phyloP scores from a whole-genome alignment of 2,888 invertebrate genomes.

The Auanema freiburgensis region DNA sequence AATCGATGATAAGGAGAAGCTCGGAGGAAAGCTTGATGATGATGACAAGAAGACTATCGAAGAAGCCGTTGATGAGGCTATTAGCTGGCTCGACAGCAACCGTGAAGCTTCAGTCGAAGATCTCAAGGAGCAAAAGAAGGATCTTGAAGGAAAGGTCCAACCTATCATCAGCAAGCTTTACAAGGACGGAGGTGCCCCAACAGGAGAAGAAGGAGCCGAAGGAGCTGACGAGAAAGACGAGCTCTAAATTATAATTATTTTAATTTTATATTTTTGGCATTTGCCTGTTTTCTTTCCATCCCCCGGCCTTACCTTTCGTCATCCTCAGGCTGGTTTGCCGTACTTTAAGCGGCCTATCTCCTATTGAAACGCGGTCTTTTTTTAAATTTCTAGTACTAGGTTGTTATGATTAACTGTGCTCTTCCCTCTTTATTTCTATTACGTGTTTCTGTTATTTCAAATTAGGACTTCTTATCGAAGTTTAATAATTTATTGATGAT shows the following conservation, averaged over 20 bases:
- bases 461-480: not conserved
- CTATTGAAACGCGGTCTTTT: constrained; percentile 16
- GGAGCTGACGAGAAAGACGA: constrained; percentile 60
- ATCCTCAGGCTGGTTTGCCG: constrained; percentile 11
- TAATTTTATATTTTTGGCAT: not conserved
- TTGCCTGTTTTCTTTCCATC: constrained; percentile 9
- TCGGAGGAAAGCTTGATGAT: constrained; percentile 81
- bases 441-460: constrained; percentile 5
- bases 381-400: constrained; percentile 1
- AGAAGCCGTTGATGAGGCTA: constrained; percentile 88
- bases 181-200: constrained; percentile 65
- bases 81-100: constrained; percentile 96
- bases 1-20: constrained; percentile 90
- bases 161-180: constrained; percentile 96
- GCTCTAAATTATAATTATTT: constrained; percentile 43
- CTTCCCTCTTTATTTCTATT: not conserved
- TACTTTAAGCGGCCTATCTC: not conserved
- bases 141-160: constrained; percentile 89
- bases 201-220: constrained; percentile 34
- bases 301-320: constrained; percentile 1
- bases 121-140: constrained; percentile 76
- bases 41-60: constrained; percentile 93
- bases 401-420: not conserved
- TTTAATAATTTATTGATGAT: constrained; percentile 9
- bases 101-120: constrained; percentile 69